phyloP scores from a whole-genome alignment of 2,113 vertebrate species.

The Ascaphus truei region DNA sequence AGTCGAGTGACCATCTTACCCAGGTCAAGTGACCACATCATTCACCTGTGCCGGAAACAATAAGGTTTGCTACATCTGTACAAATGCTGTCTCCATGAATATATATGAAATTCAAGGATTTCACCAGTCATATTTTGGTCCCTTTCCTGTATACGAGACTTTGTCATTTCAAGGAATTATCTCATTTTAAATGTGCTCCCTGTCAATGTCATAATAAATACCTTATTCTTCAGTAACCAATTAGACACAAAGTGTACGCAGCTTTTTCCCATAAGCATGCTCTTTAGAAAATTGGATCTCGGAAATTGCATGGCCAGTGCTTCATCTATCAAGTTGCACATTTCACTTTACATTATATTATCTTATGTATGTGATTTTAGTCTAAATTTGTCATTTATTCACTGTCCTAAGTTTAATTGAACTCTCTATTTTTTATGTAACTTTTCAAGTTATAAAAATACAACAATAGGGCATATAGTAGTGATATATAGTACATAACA shows the following conservation, averaged over 20 bases:
- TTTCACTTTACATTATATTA: conserved; percentile 46
- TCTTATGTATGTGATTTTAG: background rate
- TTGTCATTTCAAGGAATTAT: too few relatives aligned
- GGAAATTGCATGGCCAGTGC: conserved; percentile 40
- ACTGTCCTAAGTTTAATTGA: background rate
- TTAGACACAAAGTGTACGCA: conserved; percentile 52
- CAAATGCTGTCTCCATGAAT: too few relatives aligned
- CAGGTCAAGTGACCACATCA: too few relatives aligned
- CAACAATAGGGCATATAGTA: too few relatives aligned
- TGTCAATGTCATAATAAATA: conserved; percentile 18
- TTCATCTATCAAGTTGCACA: conserved; percentile 49
- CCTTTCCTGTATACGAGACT: too few relatives aligned
- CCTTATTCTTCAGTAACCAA: conserved; percentile 52
- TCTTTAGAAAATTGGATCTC: conserved; percentile 53
- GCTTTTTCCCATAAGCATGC: conserved; percentile 52
- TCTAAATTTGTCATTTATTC: conserved; percentile 21
- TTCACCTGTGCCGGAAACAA: too few relatives aligned
- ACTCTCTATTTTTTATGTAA: background rate
- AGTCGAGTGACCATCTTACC: too few relatives aligned
- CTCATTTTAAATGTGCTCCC: background rate
- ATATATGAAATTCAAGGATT: too few relatives aligned
- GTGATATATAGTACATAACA: too few relatives aligned
- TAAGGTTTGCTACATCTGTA: too few relatives aligned
- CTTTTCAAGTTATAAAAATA: too few relatives aligned
- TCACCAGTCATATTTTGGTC: too few relatives aligned